Evolutionary conservation across 1,140 invertebrate genomes (phyloP).

Genomic region (Caerostris extrusa): DNA sequence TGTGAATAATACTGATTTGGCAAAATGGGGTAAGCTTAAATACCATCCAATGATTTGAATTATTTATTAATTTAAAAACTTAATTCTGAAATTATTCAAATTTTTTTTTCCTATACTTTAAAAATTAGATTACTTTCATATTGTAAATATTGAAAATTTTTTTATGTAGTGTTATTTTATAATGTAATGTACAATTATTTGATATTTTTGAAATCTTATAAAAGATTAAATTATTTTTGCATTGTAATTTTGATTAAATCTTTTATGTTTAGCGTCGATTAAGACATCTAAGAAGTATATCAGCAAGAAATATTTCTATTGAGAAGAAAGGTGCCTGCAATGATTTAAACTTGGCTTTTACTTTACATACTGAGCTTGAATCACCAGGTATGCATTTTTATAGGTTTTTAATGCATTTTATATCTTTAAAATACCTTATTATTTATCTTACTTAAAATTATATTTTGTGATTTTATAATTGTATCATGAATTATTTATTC

Average conservation of each 20-base stretch:
- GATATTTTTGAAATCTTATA: not conserved
- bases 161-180: not conserved
- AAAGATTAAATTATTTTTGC: not conserved
- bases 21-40: too few relatives aligned
- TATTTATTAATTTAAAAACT: too few relatives aligned
- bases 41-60: too few relatives aligned
- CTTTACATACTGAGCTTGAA: conserved; percentile 52
- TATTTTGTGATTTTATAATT: not conserved
- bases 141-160: not conserved
- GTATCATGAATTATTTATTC: not conserved
- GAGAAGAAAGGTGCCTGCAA: not conserved
- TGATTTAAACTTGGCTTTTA: conserved; percentile 45
- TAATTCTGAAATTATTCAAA: too few relatives aligned
- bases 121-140: too few relatives aligned
- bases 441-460: not conserved
- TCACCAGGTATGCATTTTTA: conserved; percentile 62
- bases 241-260: not conserved
- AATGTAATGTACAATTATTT: not conserved
- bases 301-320: conserved; percentile 64
- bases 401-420: not conserved
- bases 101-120: too few relatives aligned
- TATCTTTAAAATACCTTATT: not conserved
- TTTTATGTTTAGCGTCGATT: conserved; percentile 52
- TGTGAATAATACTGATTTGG: too few relatives aligned
- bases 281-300: conserved; percentile 64